These are phyloP conservation scores for Numenius phaeopus DNA, from an alignment of 2,797 vertebrate species.

Conservation along the genomic window DNA sequence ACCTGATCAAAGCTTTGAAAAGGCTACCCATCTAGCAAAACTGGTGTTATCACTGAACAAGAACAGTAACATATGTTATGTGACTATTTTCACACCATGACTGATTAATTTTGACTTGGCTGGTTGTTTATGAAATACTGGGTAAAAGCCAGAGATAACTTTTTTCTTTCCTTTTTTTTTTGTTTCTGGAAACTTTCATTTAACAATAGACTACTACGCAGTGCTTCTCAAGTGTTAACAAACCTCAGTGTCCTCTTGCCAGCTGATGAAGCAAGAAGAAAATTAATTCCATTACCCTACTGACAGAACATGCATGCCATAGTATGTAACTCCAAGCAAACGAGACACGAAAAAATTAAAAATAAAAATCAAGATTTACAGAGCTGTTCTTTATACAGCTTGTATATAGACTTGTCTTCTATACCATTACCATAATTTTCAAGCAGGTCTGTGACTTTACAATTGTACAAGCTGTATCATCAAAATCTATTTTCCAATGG, in stretches of 20 bases:
- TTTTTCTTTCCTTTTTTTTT: not conserved
- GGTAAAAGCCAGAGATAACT: not conserved
- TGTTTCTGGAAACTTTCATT: slow-evolving; percentile 25
- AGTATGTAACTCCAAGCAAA: not conserved
- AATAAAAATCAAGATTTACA: not conserved
- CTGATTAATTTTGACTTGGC: slow-evolving; percentile 15
- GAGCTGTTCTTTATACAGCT: not conserved
- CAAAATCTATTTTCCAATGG: not conserved
- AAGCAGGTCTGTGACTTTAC: not conserved
- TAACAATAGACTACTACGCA: slow-evolving; percentile 15
- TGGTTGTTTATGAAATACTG: not conserved
- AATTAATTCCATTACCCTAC: not conserved
- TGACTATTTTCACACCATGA: not conserved
- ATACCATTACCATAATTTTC: not conserved
- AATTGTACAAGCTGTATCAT: not conserved
- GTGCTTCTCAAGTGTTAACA: not conserved
- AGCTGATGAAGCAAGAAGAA: slow-evolving; percentile 17
- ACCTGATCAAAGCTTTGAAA: not conserved
- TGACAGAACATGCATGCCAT: not conserved
- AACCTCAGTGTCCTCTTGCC: not conserved
- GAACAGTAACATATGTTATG: not conserved
- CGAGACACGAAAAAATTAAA: not conserved
- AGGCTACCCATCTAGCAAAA: not conserved
- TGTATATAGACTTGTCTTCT: not conserved
- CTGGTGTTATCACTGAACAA: not conserved